A percentile compares a stretch with the other conserved stretches of the same genome.
These are phyloP conservation scores for Propsilocerus akamusi DNA, from an alignment of 1,140 invertebrate genomes.

Conservation along the genomic window DNA sequence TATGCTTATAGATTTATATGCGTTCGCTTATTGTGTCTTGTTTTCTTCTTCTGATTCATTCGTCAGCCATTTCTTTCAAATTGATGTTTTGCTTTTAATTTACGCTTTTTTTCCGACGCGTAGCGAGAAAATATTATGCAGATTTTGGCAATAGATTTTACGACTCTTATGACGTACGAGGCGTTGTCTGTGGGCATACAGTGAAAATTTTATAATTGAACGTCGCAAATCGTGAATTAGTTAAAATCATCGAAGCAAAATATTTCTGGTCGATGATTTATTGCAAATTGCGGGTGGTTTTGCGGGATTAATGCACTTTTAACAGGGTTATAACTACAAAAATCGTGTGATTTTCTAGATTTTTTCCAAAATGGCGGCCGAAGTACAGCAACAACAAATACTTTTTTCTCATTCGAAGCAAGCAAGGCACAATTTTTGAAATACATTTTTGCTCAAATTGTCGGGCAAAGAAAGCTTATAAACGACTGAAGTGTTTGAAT, in stretches of 20 bases:
- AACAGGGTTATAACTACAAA: too few species aligned
- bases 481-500: slow-evolving; percentile 1
- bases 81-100: background rate
- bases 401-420: background rate
- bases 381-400: slow-evolving; percentile 1
- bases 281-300: too few species aligned
- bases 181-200: too few species aligned
- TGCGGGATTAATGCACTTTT: too few species aligned
- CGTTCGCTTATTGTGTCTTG: slow-evolving; percentile 1
- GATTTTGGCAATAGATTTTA: too few species aligned
- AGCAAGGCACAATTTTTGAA: background rate
- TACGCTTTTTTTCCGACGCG: background rate
- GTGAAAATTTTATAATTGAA: too few species aligned
- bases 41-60: background rate
- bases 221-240: too few species aligned
- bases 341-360: too few species aligned
- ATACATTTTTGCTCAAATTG: background rate
- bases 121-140: background rate
- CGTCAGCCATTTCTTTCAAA: background rate
- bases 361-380: slow-evolving; percentile 2
- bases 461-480: slow-evolving; percentile 2
- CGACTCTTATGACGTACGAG: too few species aligned
- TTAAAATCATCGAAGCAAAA: too few species aligned
- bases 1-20: too few species aligned
- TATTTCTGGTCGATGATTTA: too few species aligned